These are phyloP conservation scores for Temnothorax ravouxi DNA, from an alignment of 2,888 invertebrate species.

Conservation along the genomic window DNA sequence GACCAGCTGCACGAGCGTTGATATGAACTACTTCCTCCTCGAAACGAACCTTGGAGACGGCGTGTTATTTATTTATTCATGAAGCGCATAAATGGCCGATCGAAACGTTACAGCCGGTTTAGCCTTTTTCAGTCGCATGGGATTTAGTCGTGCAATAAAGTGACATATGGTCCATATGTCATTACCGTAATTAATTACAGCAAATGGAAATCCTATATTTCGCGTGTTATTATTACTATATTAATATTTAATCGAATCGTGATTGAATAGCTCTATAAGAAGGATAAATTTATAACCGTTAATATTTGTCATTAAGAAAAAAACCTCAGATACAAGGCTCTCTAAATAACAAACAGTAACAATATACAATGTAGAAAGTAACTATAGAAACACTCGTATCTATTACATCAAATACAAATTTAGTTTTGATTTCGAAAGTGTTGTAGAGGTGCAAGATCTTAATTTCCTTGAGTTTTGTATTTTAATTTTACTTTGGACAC, in stretches of 20 bases:
- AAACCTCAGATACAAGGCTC: neutral
- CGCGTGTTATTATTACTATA: constrained; percentile 6
- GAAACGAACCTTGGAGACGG: neutral
- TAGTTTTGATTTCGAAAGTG: neutral
- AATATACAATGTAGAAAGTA: neutral
- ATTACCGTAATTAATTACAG: constrained; percentile 34
- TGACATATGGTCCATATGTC: neutral
- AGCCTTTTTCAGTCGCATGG: neutral
- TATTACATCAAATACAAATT: neutral
- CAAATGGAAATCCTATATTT: constrained; percentile 5
- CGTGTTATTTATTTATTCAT: constrained; percentile 46
- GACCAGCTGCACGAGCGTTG: constrained; percentile 29
- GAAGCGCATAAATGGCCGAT: constrained; percentile 25
- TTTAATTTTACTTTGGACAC: neutral
- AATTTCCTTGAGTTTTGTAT: neutral
- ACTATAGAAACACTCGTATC: neutral
- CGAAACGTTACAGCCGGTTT: constrained; percentile 1
- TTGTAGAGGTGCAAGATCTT: neutral
- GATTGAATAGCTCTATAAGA: neutral
- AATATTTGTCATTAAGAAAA: neutral
- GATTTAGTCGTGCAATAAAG: constrained; percentile 8
- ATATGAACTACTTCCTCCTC: constrained; percentile 41
- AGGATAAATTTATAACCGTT: neutral
- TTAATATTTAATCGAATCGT: constrained; percentile 7
- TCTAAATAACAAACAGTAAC: neutral